Base-by-base conservation (phyloP, 2,888 invertebrate genomes). In the Mythimna pallens region DNA sequence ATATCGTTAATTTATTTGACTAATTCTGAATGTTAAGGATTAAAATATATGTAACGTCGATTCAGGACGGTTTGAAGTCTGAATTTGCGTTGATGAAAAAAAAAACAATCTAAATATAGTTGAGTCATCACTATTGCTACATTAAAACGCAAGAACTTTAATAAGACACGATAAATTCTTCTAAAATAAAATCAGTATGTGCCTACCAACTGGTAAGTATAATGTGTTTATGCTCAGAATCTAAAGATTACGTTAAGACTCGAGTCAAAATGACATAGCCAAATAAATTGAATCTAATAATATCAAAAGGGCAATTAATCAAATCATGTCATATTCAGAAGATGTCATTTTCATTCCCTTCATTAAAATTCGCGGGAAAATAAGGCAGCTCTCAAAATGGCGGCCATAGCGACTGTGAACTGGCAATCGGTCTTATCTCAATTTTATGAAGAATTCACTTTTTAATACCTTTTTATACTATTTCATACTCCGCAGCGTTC, bases 281-380 rank as follows among this genome's bases (percentile, higher is more conserved):
- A 20, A 63, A 50, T 34, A 25, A 63, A 54, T 61, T 9, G 20
- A 57, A 55, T 52, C 30, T 30, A 66, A 54, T 55, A 57, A 65
- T 63, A 61, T 61, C 55, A 3, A 36, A 20, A 30, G 17, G n/a
- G 47, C 22, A 63, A 73, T 82, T 78, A 74, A 83, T 81, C 61
- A 66, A 64, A 36, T 68, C 65, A 58, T 52, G 50, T 70, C 73
- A 52, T 55, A 50, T 17, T 59, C 63, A 61, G 50, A 76, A 65
- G 59, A 67, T 34, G 69, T 71, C 68, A 25, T 65, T 67, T 50
- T 73, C 70, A 73, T 73, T 70, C 22, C 47, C 52, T 68, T 70
- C 73, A 73, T 61, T 71, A 67, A 78, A 79, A 76, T 66, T 67
- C 61, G 54, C 70, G 47, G 61, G 67, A 66, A 30, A 80, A 73